phyloP scores from a whole-genome alignment of 2,113 vertebrate genomes.

The Dipodomys ordii region DNA sequence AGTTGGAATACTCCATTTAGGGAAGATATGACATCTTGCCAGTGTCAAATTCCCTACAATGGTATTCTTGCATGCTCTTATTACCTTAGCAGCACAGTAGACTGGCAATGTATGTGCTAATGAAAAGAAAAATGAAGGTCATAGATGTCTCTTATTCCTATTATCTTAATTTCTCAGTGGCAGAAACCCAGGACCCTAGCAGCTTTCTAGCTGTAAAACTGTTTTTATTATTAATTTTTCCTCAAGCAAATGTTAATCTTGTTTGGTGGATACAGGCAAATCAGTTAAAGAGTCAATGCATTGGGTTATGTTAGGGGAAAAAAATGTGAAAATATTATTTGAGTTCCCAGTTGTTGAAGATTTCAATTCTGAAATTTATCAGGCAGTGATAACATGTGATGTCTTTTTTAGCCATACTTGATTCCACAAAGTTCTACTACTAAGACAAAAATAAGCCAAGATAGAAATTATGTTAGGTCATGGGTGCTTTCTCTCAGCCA shows the following conservation, averaged over 20 bases:
- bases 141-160: neutral
- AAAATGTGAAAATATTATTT: neutral
- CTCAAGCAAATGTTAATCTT: neutral
- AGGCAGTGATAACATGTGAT: neutral
- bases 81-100: neutral
- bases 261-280: rapidly evolving
- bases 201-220: neutral
- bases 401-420: slow-evolving; percentile 18
- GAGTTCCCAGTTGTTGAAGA: neutral
- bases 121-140: neutral
- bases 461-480: neutral
- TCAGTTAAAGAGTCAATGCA: neutral
- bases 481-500: neutral
- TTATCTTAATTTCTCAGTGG: neutral
- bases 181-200: neutral
- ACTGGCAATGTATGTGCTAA: neutral
- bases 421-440: neutral
- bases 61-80: neutral
- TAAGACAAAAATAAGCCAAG: neutral
- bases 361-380: slow-evolving; percentile 27
- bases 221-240: neutral
- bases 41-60: neutral
- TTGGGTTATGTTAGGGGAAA: neutral
- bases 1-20: neutral
- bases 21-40: neutral